Percentiles rank a stretch among this genome's conserved stretches.
These are phyloP conservation scores for Pseudoatta argentina DNA, from an alignment of 1,140 invertebrate genomes.

Conservation along the genomic window DNA sequence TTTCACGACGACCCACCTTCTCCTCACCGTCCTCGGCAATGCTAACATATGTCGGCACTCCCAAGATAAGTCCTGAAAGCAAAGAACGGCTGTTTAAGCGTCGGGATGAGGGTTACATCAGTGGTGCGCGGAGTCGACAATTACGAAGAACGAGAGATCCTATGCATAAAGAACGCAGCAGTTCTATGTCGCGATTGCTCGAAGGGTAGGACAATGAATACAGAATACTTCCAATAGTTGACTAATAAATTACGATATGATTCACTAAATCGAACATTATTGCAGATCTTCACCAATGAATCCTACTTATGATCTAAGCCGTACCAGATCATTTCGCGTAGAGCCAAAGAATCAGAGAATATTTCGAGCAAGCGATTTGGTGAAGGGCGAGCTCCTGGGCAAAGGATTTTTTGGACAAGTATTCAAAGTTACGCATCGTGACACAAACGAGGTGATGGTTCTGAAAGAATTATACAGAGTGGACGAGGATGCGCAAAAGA, in stretches of 20 bases:
- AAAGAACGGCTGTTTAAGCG: slow-evolving; percentile 90
- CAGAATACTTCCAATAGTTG: not conserved
- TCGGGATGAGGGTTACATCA: slow-evolving; percentile 89
- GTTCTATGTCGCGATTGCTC: slow-evolving; percentile 94
- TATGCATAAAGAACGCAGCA: slow-evolving; percentile 92
- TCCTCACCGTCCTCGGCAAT: slow-evolving; percentile 82
- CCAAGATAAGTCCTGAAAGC: slow-evolving; percentile 84
- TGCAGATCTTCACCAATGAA: slow-evolving; percentile 83
- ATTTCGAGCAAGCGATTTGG: slow-evolving; percentile 95
- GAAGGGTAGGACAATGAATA: slow-evolving; percentile 88
- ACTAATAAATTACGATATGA: not conserved
- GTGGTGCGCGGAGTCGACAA: slow-evolving; percentile 87
- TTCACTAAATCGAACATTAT: slow-evolving; percentile 54
- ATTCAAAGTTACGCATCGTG: slow-evolving; percentile 95
- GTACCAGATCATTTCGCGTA: slow-evolving; percentile 95
- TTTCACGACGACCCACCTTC: slow-evolving; percentile 86
- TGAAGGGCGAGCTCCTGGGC: slow-evolving; percentile 95
- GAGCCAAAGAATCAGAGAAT: slow-evolving; percentile 93
- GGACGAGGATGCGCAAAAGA: slow-evolving; percentile 97
- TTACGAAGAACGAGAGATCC: slow-evolving; percentile 86
- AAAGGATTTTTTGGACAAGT: slow-evolving; percentile 98
- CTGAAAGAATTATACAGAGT: slow-evolving; percentile 97
- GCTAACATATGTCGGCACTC: slow-evolving; percentile 81
- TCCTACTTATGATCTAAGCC: slow-evolving; percentile 90
- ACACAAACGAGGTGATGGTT: slow-evolving; percentile 97